These are phyloP conservation scores for Trichonephila clavata DNA, from an alignment of 1,140 invertebrate species.

Conservation along the genomic window DNA sequence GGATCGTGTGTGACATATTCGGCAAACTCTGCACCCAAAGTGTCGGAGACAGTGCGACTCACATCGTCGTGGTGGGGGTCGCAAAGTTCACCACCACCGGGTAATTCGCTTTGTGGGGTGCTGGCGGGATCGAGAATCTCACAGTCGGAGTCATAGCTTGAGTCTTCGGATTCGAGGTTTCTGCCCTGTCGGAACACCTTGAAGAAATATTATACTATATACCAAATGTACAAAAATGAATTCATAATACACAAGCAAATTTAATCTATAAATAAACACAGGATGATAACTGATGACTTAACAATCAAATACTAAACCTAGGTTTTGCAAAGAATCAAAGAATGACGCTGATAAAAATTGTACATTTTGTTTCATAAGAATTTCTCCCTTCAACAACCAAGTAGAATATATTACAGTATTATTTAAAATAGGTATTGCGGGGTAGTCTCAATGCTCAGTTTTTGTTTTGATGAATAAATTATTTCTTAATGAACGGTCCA, in stretches of 20 bases:
- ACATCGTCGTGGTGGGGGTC: conserved; percentile 86
- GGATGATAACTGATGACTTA: too few relatives aligned
- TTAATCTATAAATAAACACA: neutral
- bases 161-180: conserved; percentile 86
- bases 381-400: too few relatives aligned
- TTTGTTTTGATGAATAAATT: too few relatives aligned
- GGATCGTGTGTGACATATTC: conserved; percentile 86
- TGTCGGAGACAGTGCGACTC: conserved; percentile 90
- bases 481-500: too few relatives aligned
- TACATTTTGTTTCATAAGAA: too few relatives aligned
- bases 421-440: too few relatives aligned
- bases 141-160: conserved; percentile 92
- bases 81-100: conserved; percentile 66
- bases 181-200: conserved; percentile 72
- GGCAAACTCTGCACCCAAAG: conserved; percentile 90
- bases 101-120: conserved; percentile 79
- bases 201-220: neutral
- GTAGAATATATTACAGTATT: too few relatives aligned
- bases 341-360: too few relatives aligned
- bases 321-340: too few relatives aligned
- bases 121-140: conserved; percentile 85
- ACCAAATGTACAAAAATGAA: neutral
- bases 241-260: neutral
- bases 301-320: too few relatives aligned
- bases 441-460: too few relatives aligned